Conservation (phyloP, 1,140 invertebrate species). For the Brachionus rotundiformis region DNA sequence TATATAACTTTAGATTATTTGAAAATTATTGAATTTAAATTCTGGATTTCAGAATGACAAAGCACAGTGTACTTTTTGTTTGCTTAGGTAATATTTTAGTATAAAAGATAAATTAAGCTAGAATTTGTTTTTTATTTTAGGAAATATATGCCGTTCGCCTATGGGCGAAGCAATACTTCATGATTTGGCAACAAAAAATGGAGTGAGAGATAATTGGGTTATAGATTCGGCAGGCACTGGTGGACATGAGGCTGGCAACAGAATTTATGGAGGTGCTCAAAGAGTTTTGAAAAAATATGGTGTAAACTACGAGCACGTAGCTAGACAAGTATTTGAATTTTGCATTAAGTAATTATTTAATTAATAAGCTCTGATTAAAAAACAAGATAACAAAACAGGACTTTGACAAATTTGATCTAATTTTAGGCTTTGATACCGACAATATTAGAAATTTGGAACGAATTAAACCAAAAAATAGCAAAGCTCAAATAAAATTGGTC, state of each 20-base stretch:
- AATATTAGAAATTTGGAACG: conserved; percentile 49
- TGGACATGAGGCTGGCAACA: conserved; percentile 30
- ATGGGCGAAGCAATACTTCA: conserved; percentile 50
- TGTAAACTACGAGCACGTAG: conserved; percentile 23
- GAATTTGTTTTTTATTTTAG: not conserved
- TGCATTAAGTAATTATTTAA: not conserved
- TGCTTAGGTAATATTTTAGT: conserved; percentile 40
- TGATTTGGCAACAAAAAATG: conserved; percentile 43
- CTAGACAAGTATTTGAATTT: conserved; percentile 39
- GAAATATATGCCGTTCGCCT: conserved; percentile 50
- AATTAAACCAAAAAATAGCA: conserved; percentile 51
- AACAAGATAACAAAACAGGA: conserved; percentile 34
- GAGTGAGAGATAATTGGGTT: conserved; percentile 29
- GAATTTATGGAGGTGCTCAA: not conserved
- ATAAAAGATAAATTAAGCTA: not conserved
- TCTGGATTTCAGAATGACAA: not conserved
- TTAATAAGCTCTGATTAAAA: not conserved
- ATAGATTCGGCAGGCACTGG: conserved; percentile 48
- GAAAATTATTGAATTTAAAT: not conserved
- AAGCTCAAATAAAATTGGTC: conserved; percentile 35
- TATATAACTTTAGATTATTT: conserved; percentile 8
- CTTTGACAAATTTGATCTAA: conserved; percentile 45
- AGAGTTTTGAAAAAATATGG: conserved; percentile 27
- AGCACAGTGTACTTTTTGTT: conserved; percentile 50
- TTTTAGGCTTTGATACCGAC: conserved; percentile 38